A percentile compares a stretch with the other conserved stretches of the same genome.
Conservation (phyloP, 2,888 invertebrate species). For the Orthonychiurus folsomi region DNA sequence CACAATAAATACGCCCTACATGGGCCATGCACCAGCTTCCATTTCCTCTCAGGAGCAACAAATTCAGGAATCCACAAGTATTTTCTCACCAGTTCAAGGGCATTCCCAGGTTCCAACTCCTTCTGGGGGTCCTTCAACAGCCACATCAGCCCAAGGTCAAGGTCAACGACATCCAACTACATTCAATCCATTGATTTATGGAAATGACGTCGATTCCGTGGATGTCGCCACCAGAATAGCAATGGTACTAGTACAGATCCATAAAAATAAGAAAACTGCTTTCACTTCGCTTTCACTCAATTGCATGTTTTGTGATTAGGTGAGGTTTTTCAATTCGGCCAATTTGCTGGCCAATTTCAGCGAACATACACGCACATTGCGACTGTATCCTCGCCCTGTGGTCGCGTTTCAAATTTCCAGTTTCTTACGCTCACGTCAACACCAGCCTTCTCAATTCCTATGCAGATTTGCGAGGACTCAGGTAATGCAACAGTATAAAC, state of each 20-base stretch:
- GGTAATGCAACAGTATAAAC: conserved; percentile 45
- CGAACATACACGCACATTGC: conserved; percentile 91
- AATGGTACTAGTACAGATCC: conserved; percentile 60
- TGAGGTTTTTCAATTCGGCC: conserved; percentile 94
- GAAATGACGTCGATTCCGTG: conserved; percentile 92
- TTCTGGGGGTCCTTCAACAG: not conserved
- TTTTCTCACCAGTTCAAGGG: not conserved
- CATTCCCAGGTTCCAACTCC: not conserved
- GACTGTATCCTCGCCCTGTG: conserved; percentile 94
- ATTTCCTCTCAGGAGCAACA: not conserved
- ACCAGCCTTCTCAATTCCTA: conserved; percentile 72
- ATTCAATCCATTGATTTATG: conserved; percentile 81
- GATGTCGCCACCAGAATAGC: conserved; percentile 97
- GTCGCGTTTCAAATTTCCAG: conserved; percentile 98
- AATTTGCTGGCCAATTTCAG: conserved; percentile 94
- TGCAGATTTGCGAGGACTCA: conserved; percentile 89
- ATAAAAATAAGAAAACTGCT: not conserved
- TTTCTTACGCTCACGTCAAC: conserved; percentile 85
- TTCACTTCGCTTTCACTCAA: too few species aligned
- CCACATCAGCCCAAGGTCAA: not conserved
- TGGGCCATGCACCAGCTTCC: conserved; percentile 3
- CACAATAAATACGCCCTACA: not conserved
- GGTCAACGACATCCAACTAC: conserved; percentile 40
- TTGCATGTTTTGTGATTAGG: conserved; percentile 50
- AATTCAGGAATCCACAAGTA: not conserved